Base-by-base conservation (phyloP, 2,888 invertebrate species). In the Patella caerulea region DNA sequence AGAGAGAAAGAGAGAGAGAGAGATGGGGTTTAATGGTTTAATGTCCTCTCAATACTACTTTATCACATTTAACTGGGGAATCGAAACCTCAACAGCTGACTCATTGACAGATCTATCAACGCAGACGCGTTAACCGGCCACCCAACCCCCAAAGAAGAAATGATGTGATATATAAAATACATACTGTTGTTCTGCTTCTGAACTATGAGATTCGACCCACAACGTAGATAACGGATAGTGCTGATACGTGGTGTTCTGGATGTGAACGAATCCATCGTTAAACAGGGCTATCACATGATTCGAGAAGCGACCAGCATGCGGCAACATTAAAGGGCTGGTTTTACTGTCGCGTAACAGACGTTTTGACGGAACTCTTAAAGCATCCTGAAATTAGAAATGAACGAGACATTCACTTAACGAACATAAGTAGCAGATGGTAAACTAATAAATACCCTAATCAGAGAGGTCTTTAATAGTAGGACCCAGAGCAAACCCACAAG, bases 261-360 rank as follows among this genome's bases (percentile, higher is more conserved):
- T 83, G 88, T 96, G 96, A 77, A 96, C 94, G 82, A 97, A 95
- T 77, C 95, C 93, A 91, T 97, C 97, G 77, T 95, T 96, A 88
- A 97, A 94, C 74, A 97, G 92, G 83, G 97, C 94, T 87, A 97
- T 96, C 93, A 95, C 95, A 87, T 96, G 95, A 0, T 94, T 94
- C 5, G 95, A 94, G 90, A 96, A 95, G 81, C 95, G 93, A 34
- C 95, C 94, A 19, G 94, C 94, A 87, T 95, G 94, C 4, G 94
- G 93, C 79, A 96, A 92, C 83, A 94, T 94, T 3, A 97, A 91
- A 0, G 95, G 95, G 83, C 94, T 93, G 11, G 94, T 93, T 85
- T 94, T 94, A 1, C 96, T 96, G 86, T 96, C 96, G 78, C 95
- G 93, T 75, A 97, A 93, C 65, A 97, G 92, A n/a, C 97, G 93